Conservation (phyloP, 2,797 vertebrate species). For the Synanceia verrucosa region DNA sequence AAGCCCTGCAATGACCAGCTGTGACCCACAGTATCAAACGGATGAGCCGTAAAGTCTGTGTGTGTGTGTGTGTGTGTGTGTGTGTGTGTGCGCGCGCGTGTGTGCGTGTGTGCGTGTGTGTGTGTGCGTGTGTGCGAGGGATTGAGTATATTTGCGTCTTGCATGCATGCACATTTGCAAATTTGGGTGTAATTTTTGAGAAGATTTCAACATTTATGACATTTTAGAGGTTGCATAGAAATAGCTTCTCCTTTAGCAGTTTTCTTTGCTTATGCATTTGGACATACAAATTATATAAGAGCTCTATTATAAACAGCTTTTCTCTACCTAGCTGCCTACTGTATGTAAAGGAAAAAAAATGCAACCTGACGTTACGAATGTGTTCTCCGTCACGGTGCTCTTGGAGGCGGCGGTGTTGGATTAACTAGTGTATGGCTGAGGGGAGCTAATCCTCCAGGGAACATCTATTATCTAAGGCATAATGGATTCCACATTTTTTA, state of each 20-base stretch:
- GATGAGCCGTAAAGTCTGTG: constrained; percentile 40
- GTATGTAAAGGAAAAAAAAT: neutral
- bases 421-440: constrained; percentile 30
- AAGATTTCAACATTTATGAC: neutral
- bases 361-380: neutral
- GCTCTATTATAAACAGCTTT: neutral
- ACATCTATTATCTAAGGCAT: constrained; percentile 51
- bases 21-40: constrained; percentile 57
- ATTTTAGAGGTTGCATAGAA: neutral
- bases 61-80: neutral
- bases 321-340: neutral
- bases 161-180: neutral
- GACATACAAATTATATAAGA: neutral
- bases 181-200: neutral
- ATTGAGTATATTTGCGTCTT: neutral
- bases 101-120: neutral
- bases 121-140: no score
- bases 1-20: constrained; percentile 64
- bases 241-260: neutral
- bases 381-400: neutral
- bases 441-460: constrained; percentile 46
- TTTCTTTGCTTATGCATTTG: no score
- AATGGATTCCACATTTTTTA: constrained; percentile 43
- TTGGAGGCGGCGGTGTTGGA: constrained; percentile 42
- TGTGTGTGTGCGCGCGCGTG: neutral